Percentiles rank a stretch among this genome's conserved stretches.
These are phyloP conservation scores for Chondrilla cf. caribensis DNA, from an alignment of 37 sponge, comb jelly and placozoan genomes.

Conservation along the genomic window DNA sequence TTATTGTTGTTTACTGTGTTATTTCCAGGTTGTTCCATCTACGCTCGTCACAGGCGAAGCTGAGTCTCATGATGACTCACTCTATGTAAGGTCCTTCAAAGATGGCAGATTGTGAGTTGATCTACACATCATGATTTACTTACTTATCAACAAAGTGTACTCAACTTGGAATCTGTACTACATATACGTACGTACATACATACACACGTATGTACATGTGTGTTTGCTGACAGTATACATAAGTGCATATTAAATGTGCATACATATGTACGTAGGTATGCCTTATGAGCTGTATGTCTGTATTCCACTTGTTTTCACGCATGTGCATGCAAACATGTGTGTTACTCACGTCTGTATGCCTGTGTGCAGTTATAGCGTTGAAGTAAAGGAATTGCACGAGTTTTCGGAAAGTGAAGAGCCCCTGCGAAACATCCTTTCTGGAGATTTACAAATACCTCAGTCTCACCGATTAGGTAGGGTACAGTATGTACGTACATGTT, in stretches of 20 bases:
- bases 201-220: no score
- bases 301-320: neutral
- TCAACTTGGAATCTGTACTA: neutral
- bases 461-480: constrained; percentile 57
- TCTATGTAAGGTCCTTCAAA: constrained; percentile 82
- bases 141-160: no score
- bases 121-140: no score
- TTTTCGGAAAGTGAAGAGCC: constrained; percentile 70
- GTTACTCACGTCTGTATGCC: no score
- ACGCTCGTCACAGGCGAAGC: constrained; percentile 55
- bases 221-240: neutral
- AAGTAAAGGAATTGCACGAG: constrained; percentile 55
- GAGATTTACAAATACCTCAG: constrained; percentile 68
- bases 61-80: constrained; percentile 45
- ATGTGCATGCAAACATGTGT: neutral
- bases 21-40: constrained; percentile 55
- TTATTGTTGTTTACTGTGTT: neutral
- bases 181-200: neutral
- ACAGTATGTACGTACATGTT: neutral
- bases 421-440: constrained; percentile 57
- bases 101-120: constrained; percentile 90
- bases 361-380: constrained; percentile 53
- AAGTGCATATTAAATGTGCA: neutral
- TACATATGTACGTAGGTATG: neutral
- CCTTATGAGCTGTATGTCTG: neutral